Evolutionary conservation across 1,140 invertebrate species (phyloP), one percentile per base, ranked within the genome.

Genomic region (Lordiphosa collinella): DNA sequence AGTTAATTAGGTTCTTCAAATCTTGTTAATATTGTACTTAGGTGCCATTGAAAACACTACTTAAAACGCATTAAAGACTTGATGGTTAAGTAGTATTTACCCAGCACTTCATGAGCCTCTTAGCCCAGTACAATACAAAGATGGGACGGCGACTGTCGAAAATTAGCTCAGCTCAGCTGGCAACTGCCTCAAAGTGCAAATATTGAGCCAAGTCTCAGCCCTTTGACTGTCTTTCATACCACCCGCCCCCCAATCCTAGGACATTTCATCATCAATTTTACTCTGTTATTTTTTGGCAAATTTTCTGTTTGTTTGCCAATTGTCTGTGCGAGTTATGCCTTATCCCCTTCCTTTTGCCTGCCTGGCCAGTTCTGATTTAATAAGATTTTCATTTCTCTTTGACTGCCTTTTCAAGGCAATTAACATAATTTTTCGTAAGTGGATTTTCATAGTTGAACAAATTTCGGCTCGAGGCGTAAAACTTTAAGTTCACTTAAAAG

Each of bases 221-320:
- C 22, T 60, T 58, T 57, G 50, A 37, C 52, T 41, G 50, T 12
- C 62, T 34, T 14, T 8, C 29, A 12, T 44, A n/a, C 10, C 16
- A 7, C 14, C 44, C 35, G 10, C 2, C 5, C n/a, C 3, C 22
- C 22, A 12, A 3, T 2, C 31, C 29, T n/a, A 53, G 61, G 44
- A 53, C 58, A 59, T 54, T 78, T 60, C 59, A 64, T 79, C 55
- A 65, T 25, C 51, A 48, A 54, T 37, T 58, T 58, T 67, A 38
- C 53, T 48, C 50, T 82, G 70, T 69, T 70, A 66, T 80, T 79
- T 74, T 80, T 79, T 70, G 70, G 59, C 79, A 79, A 44, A 44
- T 7, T 25, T 44, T 75, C 63, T 79, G 70, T 79, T 80, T 79
- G 76, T 79, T 80, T 82, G 76, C 70, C 76, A 59, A 79, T 79